A percentile compares a stretch with the other conserved stretches of the same genome.
Evolutionary conservation across 2,113 vertebrate species (phyloP).

Genomic region (Xiphophorus hellerii): DNA sequence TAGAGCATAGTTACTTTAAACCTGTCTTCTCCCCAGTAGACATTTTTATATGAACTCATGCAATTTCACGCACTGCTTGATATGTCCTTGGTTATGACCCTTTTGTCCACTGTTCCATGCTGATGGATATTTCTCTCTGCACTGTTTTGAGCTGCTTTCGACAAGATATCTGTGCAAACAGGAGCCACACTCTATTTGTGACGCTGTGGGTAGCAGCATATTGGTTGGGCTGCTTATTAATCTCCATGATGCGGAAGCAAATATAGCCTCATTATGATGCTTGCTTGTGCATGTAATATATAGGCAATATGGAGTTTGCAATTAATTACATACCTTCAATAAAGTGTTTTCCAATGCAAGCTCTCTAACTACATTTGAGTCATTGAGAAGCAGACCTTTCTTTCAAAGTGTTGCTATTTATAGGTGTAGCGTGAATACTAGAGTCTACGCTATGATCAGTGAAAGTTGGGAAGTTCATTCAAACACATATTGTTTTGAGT

Average conservation of each 20-base stretch:
- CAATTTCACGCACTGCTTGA: constrained; percentile 58
- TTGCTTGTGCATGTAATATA: constrained; percentile 25
- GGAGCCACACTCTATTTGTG: constrained; percentile 44
- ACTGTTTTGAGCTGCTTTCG: constrained; percentile 28
- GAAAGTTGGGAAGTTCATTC: neutral
- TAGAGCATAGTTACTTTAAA: constrained; percentile 21
- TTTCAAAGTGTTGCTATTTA: constrained; percentile 14
- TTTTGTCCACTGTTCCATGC: constrained; percentile 26
- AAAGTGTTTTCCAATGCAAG: constrained; percentile 23
- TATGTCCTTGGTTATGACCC: constrained; percentile 58
- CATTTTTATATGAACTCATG: constrained; percentile 48
- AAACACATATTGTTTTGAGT: neutral
- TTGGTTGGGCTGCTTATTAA: constrained; percentile 41
- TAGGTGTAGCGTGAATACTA: neutral
- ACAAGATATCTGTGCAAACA: constrained; percentile 43
- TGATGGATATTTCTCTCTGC: constrained; percentile 30
- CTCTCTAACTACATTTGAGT: constrained; percentile 30
- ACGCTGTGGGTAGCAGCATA: constrained; percentile 36
- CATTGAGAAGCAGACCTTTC: neutral
- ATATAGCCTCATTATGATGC: constrained; percentile 17
- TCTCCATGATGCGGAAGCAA: constrained; percentile 12
- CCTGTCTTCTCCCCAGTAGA: constrained; percentile 25
- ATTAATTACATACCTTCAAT: constrained; percentile 44
- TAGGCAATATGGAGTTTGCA: constrained; percentile 26
- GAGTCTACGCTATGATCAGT: neutral